Base-by-base conservation (phyloP, 2,113 vertebrate genomes). In the Stomatorhinus ivindoensis region DNA sequence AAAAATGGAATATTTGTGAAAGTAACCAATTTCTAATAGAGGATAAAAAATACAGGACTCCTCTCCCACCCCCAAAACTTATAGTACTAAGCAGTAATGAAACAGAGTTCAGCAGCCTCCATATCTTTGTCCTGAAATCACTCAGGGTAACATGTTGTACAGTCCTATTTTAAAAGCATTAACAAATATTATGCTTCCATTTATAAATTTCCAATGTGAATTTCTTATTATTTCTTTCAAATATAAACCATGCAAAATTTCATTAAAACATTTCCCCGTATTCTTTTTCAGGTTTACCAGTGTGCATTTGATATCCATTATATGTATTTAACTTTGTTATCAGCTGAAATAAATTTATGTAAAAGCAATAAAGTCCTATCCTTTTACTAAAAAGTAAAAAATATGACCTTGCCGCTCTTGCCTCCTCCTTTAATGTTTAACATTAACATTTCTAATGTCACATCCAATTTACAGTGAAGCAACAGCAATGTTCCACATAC, bases 1-100 rank as follows among this genome's bases (percentile, higher is more conserved):
- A 94, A 93, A 93, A 94, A 91, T 92, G 8, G 69, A 90, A 94
- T 94, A 88, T 91, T 69, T 76, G 44, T 48, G 19, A 50, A 10
- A 50, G 46, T 13, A 85, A 31, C 83, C 21, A n/a, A 7, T 76
- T 76, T 39, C 1, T 76, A 39, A 76, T 65, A 76, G 13, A 88
- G 39, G 46, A 9, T 9, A 48, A 48, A 39, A 76, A 11, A 7
- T 35, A 17, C 69, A 76, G 69, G 35, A 17, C 13, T 76, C 31
- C 1, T 35, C 27, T 76, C 2, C 31, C 31, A 35, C 11, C 10
- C 58, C 24, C 21, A 46, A 87, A 27, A 89, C 93, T 92, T 46
- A 19, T 92, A 73, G 91, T 27, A 27, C n/a, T 9, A 27, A 65
- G 58, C 61, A 65, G 10, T 87, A 76, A 76, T 76, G 13, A 76